These are phyloP conservation scores for Labeo calbasu DNA, from an alignment of 2,797 vertebrate species.

Conservation along the genomic window DNA sequence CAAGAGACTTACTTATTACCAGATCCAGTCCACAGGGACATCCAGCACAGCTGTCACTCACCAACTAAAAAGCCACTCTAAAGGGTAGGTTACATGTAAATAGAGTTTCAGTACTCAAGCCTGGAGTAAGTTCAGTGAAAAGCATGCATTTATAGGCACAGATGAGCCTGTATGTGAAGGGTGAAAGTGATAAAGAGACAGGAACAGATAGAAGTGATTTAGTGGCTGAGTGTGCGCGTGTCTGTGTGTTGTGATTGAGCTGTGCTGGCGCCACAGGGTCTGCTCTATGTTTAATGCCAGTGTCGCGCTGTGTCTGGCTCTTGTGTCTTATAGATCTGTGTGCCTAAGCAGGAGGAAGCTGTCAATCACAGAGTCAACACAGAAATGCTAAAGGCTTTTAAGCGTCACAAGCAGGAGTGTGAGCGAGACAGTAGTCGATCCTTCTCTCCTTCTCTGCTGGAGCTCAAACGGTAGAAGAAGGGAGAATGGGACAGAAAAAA, in stretches of 20 bases:
- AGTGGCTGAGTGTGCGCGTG: neutral
- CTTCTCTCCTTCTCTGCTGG: neutral
- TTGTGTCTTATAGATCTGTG: conserved; percentile 59
- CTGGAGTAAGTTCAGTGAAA: neutral
- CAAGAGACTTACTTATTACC: conserved; percentile 53
- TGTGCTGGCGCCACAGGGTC: conserved; percentile 39
- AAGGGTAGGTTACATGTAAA: conserved; percentile 39
- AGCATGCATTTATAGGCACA: neutral
- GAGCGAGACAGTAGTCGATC: conserved; percentile 13
- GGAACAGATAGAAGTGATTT: conserved; percentile 16
- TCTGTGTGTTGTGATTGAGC: conserved; percentile 18
- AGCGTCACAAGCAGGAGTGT: conserved; percentile 12
- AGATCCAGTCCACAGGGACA: conserved; percentile 38
- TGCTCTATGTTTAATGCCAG: conserved; percentile 57
- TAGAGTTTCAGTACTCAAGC: conserved; percentile 8
- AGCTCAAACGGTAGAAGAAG: conserved; percentile 22
- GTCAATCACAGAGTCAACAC: conserved; percentile 58
- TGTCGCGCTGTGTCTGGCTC: conserved; percentile 37
- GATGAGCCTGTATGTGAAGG: neutral
- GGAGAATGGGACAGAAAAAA: conserved; percentile 7
- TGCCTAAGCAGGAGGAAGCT: conserved; percentile 54
- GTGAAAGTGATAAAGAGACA: neutral
- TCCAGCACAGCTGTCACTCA: conserved; percentile 20
- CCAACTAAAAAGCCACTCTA: conserved; percentile 34
- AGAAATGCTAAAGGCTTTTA: conserved; percentile 43